Percentiles rank a stretch among this genome's conserved stretches.
Conservation (phyloP, 2,888 invertebrate genomes). For the Scaptodrosophila latifasciaeformis region DNA sequence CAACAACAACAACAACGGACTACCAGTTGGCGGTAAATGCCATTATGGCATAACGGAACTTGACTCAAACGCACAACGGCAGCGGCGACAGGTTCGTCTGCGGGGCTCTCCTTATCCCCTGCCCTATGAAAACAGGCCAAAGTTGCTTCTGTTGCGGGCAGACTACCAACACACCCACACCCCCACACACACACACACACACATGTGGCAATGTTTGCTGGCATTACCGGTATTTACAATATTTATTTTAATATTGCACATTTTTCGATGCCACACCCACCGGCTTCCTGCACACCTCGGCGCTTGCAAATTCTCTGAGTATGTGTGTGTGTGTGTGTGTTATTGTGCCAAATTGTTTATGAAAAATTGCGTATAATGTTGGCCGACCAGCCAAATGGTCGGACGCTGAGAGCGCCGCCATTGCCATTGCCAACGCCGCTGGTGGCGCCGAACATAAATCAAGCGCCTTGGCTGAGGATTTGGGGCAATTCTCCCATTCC, state of each 20-base stretch:
- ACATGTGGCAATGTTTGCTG: conserved; percentile 38
- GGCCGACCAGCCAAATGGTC: too few species aligned
- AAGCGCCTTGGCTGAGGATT: conserved; percentile 60
- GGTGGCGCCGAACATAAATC: conserved; percentile 55
- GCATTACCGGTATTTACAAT: conserved; percentile 68
- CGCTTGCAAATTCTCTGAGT: too few species aligned
- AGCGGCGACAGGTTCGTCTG: conserved; percentile 22
- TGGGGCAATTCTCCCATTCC: conserved; percentile 49
- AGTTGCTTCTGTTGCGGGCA: background rate
- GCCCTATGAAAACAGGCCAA: too few species aligned
- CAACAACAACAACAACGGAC: background rate
- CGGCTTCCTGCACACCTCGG: background rate
- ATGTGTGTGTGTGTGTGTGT: too few species aligned
- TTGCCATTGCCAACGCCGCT: conserved; percentile 38
- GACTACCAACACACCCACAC: background rate
- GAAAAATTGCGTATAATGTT: conserved; percentile 54
- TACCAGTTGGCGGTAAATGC: conserved; percentile 23
- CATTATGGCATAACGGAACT: conserved; percentile 39
- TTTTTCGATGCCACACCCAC: conserved; percentile 32
- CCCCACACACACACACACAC: conserved; percentile 24
- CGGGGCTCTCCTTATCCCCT: background rate
- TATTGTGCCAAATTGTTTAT: conserved; percentile 69
- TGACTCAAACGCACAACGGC: conserved; percentile 18
- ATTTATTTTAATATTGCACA: conserved; percentile 66
- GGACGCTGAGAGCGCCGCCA: conserved; percentile 12